Evolutionary conservation across 2,888 invertebrate genomes (phyloP).

Genomic region (Chloromyia formosa): DNA sequence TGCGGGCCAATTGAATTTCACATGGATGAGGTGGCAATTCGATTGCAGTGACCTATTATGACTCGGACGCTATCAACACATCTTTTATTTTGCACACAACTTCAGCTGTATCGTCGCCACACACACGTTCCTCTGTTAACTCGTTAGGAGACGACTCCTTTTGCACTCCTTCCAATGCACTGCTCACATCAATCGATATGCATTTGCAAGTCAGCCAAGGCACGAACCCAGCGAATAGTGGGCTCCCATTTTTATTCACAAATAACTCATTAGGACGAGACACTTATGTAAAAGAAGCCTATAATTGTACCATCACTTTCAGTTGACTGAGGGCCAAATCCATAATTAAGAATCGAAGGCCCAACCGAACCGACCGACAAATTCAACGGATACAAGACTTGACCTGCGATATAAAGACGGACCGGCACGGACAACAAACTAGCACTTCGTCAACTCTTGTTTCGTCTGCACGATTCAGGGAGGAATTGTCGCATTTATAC

Average conservation of each 20-base stretch:
- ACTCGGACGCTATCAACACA: not conserved
- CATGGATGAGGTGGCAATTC: not conserved
- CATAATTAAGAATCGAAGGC: not conserved
- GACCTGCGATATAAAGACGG: not conserved
- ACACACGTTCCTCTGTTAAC: conserved; percentile 6
- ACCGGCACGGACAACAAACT: conserved; percentile 3
- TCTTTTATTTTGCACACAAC: not conserved
- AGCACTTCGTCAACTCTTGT: conserved; percentile 1
- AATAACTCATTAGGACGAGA: not conserved
- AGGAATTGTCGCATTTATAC: conserved; percentile 3
- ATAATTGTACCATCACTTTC: not conserved
- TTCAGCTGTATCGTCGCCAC: not conserved
- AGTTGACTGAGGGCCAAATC: not conserved
- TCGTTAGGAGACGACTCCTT: not conserved
- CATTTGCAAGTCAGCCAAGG: not conserved
- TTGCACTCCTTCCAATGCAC: not conserved
- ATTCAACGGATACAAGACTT: not conserved
- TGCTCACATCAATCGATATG: conserved; percentile 5
- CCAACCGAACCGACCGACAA: not conserved
- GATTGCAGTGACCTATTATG: not conserved
- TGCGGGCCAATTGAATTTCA: not conserved
- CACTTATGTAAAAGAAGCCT: not conserved
- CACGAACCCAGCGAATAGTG: not conserved
- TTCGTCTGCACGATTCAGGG: conserved; percentile 10
- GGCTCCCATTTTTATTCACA: not conserved